Evolutionary conservation across 2,797 vertebrate species (phyloP), one percentile per base, ranked within the genome.

Genomic region (Melopsittacus undulatus): DNA sequence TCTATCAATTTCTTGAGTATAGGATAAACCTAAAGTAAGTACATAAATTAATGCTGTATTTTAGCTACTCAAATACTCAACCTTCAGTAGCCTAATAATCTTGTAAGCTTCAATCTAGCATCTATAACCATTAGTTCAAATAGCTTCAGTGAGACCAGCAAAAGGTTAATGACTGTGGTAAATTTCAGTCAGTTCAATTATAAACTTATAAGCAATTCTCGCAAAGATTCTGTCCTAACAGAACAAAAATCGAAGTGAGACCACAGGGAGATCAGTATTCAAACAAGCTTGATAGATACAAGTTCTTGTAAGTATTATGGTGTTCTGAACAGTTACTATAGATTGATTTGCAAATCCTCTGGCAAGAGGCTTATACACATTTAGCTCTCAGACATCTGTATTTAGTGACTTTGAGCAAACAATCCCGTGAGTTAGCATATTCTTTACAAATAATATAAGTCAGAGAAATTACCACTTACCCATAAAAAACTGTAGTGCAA

Each of bases 401-500:
- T 19, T 79, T 29, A 83, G 30, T 7, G 14, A 80, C 57, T 90
- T 69, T 61, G 62, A 51, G 7, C 7, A 18, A 2, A 63, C 38
- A 64, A 19, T 52, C n/a, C 34, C 42, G 10, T 67, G 26, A 88
- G 21, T 79, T 13, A 77, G 45, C 5, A 51, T 20, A 64, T 6
- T 62, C 42, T 69, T 92, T 38, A 68, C 4, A 51, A 86, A 72
- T 15, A 73, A 57, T 80, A 51, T 3, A 34, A 26, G 57, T 40
- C 63, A 91, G 49, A 92, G 29, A 80, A 93, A 90, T 46, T 70
- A 72, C 66, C 34, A 73, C 97, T 98, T 97, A 99, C 99, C 99
- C 99, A 99, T 99, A 97, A 99, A 99, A 98, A 99, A 99, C 51
- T 99, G 99, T 98, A 99, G 98, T 92, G 99, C 99, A 95, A 99